phyloP scores from a whole-genome alignment of 2,888 invertebrate genomes.

The Onchidella celtica region DNA sequence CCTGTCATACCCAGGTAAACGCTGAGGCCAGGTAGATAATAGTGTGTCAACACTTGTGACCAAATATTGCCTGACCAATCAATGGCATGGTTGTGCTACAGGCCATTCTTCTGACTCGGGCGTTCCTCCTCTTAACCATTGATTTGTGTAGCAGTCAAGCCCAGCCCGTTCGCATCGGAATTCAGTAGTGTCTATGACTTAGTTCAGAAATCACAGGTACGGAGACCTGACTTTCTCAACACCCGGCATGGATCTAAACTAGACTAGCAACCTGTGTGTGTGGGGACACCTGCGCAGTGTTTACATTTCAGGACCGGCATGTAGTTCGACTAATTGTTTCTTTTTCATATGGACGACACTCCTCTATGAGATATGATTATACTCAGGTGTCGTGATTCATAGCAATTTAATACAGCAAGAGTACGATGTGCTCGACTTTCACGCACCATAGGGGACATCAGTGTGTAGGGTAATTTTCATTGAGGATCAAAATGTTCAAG shows the following conservation, averaged over 20 bases:
- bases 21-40: background rate
- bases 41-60: constrained; percentile 1
- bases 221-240: too few species aligned
- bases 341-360: too few species aligned
- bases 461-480: background rate
- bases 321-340: too few species aligned
- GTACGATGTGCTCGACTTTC: background rate
- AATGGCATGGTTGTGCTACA: background rate
- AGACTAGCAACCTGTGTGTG: too few species aligned
- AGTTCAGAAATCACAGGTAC: too few species aligned
- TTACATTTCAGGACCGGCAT: too few species aligned
- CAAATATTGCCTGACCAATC: background rate
- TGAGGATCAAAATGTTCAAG: constrained; percentile 14
- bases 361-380: too few species aligned
- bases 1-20: background rate
- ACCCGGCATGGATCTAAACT: too few species aligned
- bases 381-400: too few species aligned
- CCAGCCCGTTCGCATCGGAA: background rate
- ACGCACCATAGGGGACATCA: background rate
- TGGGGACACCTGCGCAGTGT: too few species aligned
- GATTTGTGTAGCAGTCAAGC: background rate
- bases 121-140: too few species aligned
- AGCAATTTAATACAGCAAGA: too few species aligned
- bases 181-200: background rate
- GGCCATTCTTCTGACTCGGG: background rate